Percentiles rank a stretch among this genome's conserved stretches.
Evolutionary conservation across 2,888 invertebrate genomes (phyloP).

Genomic region (Tromatobia lineatoria): DNA sequence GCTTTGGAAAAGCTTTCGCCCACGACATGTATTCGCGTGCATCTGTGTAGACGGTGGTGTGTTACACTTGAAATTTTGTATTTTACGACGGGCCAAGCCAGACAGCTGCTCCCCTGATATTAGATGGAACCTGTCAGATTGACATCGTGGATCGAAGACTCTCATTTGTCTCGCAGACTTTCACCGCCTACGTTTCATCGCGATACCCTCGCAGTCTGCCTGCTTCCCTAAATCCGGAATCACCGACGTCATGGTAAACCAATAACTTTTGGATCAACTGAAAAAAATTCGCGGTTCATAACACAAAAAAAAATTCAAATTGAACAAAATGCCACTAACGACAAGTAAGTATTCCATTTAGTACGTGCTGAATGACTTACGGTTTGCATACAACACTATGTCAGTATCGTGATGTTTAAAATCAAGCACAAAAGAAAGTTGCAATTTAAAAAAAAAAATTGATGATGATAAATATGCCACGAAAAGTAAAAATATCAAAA

Average conservation of each 20-base stretch:
- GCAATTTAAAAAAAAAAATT: too few species aligned
- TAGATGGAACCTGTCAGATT: constrained; percentile 49
- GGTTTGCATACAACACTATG: too few species aligned
- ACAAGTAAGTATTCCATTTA: constrained; percentile 28
- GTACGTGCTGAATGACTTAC: too few species aligned
- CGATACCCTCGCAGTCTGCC: background rate
- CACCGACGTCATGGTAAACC: constrained; percentile 42
- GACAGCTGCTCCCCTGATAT: background rate
- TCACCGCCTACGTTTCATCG: constrained; percentile 27
- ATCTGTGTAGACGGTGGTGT: constrained; percentile 25
- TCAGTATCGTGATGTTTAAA: too few species aligned
- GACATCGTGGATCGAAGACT: constrained; percentile 23
- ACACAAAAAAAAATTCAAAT: background rate
- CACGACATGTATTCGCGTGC: background rate
- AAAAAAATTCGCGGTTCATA: background rate
- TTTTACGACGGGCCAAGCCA: background rate
- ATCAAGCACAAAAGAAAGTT: too few species aligned
- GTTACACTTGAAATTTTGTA: constrained; percentile 55
- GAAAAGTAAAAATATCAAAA: background rate
- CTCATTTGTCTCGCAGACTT: constrained; percentile 57
- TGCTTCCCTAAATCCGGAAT: too few species aligned
- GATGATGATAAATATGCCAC: background rate
- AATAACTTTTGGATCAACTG: background rate
- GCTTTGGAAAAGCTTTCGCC: constrained; percentile 41
- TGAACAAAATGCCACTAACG: constrained; percentile 29